Evolutionary conservation across 2,113 vertebrate species (phyloP).

Genomic region (Uria aalge): DNA sequence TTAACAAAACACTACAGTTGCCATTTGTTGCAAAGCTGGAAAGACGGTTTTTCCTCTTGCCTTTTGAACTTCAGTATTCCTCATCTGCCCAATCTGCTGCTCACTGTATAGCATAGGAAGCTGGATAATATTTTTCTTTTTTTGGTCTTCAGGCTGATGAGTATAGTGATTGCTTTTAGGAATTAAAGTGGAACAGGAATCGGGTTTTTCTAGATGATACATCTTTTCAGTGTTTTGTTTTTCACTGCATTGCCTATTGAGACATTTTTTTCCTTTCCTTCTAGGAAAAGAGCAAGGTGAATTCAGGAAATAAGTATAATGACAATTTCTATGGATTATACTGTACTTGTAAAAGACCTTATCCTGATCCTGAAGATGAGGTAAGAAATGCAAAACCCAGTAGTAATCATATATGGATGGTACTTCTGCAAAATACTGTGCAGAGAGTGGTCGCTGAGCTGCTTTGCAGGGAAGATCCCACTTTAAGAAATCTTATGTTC

Average conservation of each 20-base stretch:
- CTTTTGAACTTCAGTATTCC: background rate
- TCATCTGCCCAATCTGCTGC: accelerated
- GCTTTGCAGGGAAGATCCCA: background rate
- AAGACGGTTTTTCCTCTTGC: background rate
- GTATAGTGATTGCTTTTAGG: background rate
- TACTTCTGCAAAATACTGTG: background rate
- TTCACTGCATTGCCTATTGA: background rate
- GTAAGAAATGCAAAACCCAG: slow-evolving; percentile 58
- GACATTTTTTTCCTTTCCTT: background rate
- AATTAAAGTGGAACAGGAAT: background rate
- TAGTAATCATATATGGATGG: background rate
- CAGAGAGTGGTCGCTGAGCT: background rate
- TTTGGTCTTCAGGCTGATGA: background rate
- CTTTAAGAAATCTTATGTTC: background rate
- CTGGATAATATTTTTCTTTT: background rate
- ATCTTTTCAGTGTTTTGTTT: background rate
- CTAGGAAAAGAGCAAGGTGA: slow-evolving; percentile 85
- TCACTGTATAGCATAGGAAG: background rate
- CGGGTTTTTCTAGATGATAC: background rate
- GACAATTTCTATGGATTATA: slow-evolving; percentile 93
- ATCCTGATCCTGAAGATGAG: slow-evolving; percentile 91
- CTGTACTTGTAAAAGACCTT: slow-evolving; percentile 92
- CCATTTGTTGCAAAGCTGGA: background rate
- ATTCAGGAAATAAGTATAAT: slow-evolving; percentile 87
- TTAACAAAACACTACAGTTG: background rate